Evolutionary conservation across 2,797 vertebrate species (phyloP), one percentile per base, ranked within the genome.

Genomic region (Melanotaenia boesemani): DNA sequence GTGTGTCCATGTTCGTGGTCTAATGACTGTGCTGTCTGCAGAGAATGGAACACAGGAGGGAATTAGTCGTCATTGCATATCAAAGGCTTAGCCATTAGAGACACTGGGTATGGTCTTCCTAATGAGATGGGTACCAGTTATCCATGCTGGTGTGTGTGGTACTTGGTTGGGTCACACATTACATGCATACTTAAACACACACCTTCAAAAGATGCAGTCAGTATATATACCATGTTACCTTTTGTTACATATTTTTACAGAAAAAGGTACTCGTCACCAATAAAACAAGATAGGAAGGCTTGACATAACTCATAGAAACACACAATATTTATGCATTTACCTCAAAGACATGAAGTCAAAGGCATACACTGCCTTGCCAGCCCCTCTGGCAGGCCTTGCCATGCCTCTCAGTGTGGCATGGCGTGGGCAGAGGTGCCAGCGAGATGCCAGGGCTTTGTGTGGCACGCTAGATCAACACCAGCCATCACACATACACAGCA

Each of bases 31-130:
- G 79, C 80, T 86, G 90, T 92, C 92, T 89, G 83, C 84, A 63
- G 89, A 93, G 93, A 93, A 79, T 52, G 70, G 80, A 89, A 90
- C 89, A 92, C 93, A 90, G 86, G 84, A 86, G 94, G 94, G 93
- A 94, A 94, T 94, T 93, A 93, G 92, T 91, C 86, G 44, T 93
- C 86, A 90, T 94, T 95, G 91, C 91, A 94, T 94, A 94, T 95
- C 93, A 95, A 95, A 94, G 93, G 86, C 72, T 89, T 46, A 86
- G 81, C 86, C 86, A 90, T 93, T 85, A 84, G 89, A 92, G 90
- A 92, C 86, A 68, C 69, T 59, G 82, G 81, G 81, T 81, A 83
- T 85, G 86, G 81, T 89, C 90, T 89, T 86, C 79, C 78, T 94
- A 94, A 94, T 94, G 92, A 94, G 91, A 77, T 77, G 79, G 83